phyloP scores from a whole-genome alignment of 2,888 invertebrate genomes.

The Ormyrus rosae region DNA sequence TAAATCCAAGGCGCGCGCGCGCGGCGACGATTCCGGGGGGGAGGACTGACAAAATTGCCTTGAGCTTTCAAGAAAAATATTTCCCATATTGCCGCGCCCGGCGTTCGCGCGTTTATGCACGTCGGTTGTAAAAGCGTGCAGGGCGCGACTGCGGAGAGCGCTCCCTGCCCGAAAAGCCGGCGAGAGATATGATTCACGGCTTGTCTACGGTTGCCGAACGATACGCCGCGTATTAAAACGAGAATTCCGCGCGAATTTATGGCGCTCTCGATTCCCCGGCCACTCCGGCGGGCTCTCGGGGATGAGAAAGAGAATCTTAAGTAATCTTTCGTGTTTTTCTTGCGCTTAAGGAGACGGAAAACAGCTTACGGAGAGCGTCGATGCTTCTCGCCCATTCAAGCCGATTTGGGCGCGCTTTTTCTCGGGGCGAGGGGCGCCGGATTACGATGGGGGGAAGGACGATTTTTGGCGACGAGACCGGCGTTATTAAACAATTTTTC shows the following conservation, averaged over 20 bases:
- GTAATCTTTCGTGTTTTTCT: slow-evolving; percentile 52
- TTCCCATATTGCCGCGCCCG: slow-evolving; percentile 35
- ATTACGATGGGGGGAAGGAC: neutral
- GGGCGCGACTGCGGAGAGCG: neutral
- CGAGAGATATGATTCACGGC: slow-evolving; percentile 44
- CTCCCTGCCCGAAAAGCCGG: neutral
- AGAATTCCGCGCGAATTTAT: slow-evolving; percentile 41
- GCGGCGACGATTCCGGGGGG: slow-evolving; percentile 17
- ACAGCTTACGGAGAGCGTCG: slow-evolving; percentile 25
- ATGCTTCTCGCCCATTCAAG: neutral
- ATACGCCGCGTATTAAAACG: neutral
- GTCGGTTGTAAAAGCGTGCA: slow-evolving; percentile 39
- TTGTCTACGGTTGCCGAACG: slow-evolving; percentile 51
- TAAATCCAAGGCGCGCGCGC: slow-evolving; percentile 32
- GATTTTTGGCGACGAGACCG: neutral
- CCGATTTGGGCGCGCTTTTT: slow-evolving; percentile 39
- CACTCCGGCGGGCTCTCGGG: neutral
- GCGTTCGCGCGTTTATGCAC: slow-evolving; percentile 19
- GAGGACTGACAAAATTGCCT: slow-evolving; percentile 48
- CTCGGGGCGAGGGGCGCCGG: neutral
- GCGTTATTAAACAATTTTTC: slow-evolving; percentile 31
- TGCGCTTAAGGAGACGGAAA: slow-evolving; percentile 6
- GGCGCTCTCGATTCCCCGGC: slow-evolving; percentile 31
- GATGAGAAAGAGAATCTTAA: slow-evolving; percentile 32
- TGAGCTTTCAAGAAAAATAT: slow-evolving; percentile 51